Base-by-base conservation (phyloP, 2,888 invertebrate species). In the Hypsopygia costalis region DNA sequence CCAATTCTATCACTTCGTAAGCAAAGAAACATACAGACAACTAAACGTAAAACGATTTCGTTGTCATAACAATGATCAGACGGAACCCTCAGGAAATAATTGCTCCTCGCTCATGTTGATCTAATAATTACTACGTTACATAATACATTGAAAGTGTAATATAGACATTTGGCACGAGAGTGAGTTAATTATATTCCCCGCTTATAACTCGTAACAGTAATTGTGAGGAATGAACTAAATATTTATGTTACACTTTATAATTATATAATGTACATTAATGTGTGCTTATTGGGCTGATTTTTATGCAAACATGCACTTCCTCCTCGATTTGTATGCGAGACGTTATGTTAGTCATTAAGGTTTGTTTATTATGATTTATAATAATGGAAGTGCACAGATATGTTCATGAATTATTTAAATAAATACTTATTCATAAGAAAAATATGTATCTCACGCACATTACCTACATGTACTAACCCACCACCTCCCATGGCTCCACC, bases 101-200 rank as follows among this genome's bases (percentile, higher is more conserved):
- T 16, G 2, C 16, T 16, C 16, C 16, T 25, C 25, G n/a, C 25
- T 4, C 25, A 1, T 25, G 2, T 3, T 6, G 8, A 25, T 8
- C 6, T 25, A 8, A 25, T 25, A 25, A n/a, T 7, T 25, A 3
- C 57, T 56, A 25, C 25, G 25, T 51, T 73, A 71, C 69, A 64
- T 70, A 75, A 83, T 52, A 40, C 54, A 44, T 50, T 50, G 74
- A 79, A 79, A 78, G 74, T 76, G 78, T 73, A 67, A 62, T 70
- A 69, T 66, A 72, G 64, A 43, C 51, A 53, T 54, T 62, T 55
- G 67, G 57, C 68, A 67, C 69, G 85, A 86, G 81, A 86, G 83
- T 71, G 80, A 85, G 75, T 77, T 81, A 77, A 77, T 80, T 62
- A 50, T 56, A 69, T 71, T 65, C 39, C 28, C 16, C 16, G 4